Percentiles rank a stretch among this genome's conserved stretches.
phyloP scores from a whole-genome alignment of 2,113 vertebrate genomes.

The Heterocephalus glaber region DNA sequence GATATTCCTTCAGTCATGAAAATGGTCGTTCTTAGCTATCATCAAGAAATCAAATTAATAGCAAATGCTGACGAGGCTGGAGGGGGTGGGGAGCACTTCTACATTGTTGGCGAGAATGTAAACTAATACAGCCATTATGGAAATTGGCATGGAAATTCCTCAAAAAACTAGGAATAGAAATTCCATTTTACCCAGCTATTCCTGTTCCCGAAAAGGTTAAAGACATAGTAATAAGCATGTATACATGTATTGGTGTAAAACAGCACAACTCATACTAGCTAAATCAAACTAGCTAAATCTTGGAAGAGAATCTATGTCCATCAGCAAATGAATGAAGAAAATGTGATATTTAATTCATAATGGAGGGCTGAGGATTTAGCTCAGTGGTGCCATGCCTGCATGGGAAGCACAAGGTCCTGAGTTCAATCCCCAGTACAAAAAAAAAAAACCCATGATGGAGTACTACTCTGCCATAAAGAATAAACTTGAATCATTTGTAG shows the following conservation, averaged over 20 bases:
- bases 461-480: not conserved
- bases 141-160: not conserved
- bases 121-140: not conserved
- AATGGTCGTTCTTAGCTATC: constrained; percentile 40
- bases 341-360: not conserved
- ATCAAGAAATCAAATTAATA: not conserved
- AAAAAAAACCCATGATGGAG: too few relatives aligned
- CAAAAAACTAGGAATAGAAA: not conserved
- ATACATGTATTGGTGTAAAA: not conserved
- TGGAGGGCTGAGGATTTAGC: too few relatives aligned
- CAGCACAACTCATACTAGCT: not conserved
- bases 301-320: not conserved
- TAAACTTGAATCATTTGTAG: not conserved
- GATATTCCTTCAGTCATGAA: constrained; percentile 69
- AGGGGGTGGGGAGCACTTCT: not conserved
- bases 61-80: not conserved
- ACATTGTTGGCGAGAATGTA: not conserved
- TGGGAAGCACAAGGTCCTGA: too few relatives aligned
- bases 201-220: not conserved
- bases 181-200: not conserved
- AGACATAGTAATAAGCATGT: not conserved
- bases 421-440: too few relatives aligned
- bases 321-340: not conserved
- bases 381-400: too few relatives aligned
- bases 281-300: not conserved